phyloP scores from a whole-genome alignment of 64 coral and sea anemone genomes.

The Anthopleura sola region DNA sequence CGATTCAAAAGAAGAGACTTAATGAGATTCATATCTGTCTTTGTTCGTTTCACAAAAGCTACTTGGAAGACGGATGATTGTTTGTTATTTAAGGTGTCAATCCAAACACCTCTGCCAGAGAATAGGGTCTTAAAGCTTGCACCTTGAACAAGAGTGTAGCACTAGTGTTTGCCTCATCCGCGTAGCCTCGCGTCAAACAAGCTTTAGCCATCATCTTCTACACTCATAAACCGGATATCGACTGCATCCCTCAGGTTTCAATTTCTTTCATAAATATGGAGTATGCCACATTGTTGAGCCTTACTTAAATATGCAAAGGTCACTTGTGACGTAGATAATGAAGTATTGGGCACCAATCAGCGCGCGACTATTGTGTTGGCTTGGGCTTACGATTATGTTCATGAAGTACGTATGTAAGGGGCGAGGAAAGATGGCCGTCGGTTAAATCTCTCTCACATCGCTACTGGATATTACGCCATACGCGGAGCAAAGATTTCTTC shows the following conservation, averaged over 20 bases:
- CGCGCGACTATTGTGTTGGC: slow-evolving; percentile 17
- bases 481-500: not conserved
- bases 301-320: slow-evolving; percentile 33
- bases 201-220: slow-evolving; percentile 3
- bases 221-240: slow-evolving; percentile 4
- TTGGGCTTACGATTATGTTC: slow-evolving; percentile 13
- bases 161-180: not conserved
- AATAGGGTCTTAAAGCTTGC: not conserved
- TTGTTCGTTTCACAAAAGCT: slow-evolving; percentile 18
- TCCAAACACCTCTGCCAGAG: slow-evolving; percentile 5
- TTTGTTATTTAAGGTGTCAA: slow-evolving; percentile 9
- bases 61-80: not conserved
- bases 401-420: slow-evolving; percentile 17
- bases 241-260: slow-evolving; percentile 25
- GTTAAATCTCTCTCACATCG: slow-evolving; percentile 1
- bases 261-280: slow-evolving; percentile 28
- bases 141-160: not conserved
- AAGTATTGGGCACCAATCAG: slow-evolving; percentile 8
- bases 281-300: slow-evolving; percentile 11
- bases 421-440: slow-evolving; percentile 30
- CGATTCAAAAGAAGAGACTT: not conserved
- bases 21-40: slow-evolving; percentile 33
- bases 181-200: not conserved
- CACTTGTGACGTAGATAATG: slow-evolving; percentile 12
- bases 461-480: not conserved